Percentiles rank a stretch among this genome's conserved stretches.
phyloP scores from a whole-genome alignment of 1,140 invertebrate genomes.

The Drosophila lowei region DNA sequence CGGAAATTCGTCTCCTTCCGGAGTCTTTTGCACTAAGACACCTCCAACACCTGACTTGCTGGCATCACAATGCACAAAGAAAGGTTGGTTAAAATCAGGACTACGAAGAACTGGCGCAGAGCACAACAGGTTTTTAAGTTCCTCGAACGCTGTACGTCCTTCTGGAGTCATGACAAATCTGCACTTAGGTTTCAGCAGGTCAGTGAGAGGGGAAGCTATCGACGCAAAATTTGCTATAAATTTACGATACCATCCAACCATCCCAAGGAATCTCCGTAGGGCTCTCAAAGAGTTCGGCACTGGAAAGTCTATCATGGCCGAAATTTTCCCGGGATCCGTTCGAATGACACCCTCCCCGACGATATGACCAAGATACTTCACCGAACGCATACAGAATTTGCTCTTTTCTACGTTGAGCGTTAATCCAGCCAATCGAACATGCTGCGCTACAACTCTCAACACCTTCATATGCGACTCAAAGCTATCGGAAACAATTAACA shows the following conservation, averaged over 20 bases:
- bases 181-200: neutral
- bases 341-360: constrained; percentile 11
- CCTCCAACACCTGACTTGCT: neutral
- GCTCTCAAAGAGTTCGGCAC: neutral
- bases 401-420: neutral
- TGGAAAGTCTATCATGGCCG: constrained; percentile 5
- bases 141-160: neutral
- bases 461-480: too few relatives aligned
- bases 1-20: neutral
- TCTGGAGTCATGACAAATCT: neutral
- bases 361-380: constrained; percentile 8
- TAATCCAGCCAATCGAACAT: too few relatives aligned
- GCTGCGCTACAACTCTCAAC: too few relatives aligned
- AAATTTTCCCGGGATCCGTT: constrained; percentile 11
- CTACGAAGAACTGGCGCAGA: too few relatives aligned
- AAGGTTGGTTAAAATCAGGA: too few relatives aligned
- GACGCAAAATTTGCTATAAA: neutral
- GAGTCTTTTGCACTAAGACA: neutral
- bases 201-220: neutral
- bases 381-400: constrained; percentile 10
- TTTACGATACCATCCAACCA: constrained; percentile 2
- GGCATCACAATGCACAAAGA: neutral
- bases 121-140: neutral
- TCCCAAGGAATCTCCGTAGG: neutral
- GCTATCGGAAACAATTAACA: too few relatives aligned